Evolutionary conservation across 1,140 invertebrate genomes (phyloP), one percentile per base, ranked within the genome.

Genomic region (Eulimnadia texana): DNA sequence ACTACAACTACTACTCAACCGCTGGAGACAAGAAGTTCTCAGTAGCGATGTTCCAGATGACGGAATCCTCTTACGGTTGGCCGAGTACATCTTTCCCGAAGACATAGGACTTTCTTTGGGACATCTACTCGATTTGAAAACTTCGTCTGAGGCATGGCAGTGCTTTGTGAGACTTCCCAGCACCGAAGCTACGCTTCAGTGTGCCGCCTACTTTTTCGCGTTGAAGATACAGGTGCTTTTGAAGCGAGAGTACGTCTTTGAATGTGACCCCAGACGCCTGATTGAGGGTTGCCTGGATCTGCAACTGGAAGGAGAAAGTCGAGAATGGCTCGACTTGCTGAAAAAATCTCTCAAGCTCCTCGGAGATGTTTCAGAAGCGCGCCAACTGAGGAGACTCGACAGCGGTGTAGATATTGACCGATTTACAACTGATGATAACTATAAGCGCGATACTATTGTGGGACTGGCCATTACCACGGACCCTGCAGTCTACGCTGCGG

Each of bases 401-500:
- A 72, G 71, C 68, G 76, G 73, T 27, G 73, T 79, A 20, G 73
- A 78, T 71, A 68, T 73, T 6, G 64, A 67, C 11, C 65, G 76
- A 57, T 79, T 79, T 69, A 67, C 72, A 10, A 66, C 67, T 3
- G 77, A 79, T 66, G 53, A 67, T 50, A 68, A 72, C 59, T 79
- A 79, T 64, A 74, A 74, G 65, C 68, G 67, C 56, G 76, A 78
- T 62, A 77, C 76, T 6, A 78, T 79, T 60, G 66, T 78, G 3
- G 77, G 76, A 10, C 68, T 78, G 50, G 74, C 76, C 13, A 76
- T 76, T 22, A 61, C 60, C 3, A 61, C 60, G 3, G 60, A 61
- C 29, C 23, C 60, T 11, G 24, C 50, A 11, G 60, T 61, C 16
- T 61, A 61, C 29, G 27, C 60, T 27, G 51, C 60, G n/a, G 60